A percentile compares a stretch with the other conserved stretches of the same genome.
Conservation (phyloP, 2,797 vertebrate genomes). For the Rhynchotus rufescens region DNA sequence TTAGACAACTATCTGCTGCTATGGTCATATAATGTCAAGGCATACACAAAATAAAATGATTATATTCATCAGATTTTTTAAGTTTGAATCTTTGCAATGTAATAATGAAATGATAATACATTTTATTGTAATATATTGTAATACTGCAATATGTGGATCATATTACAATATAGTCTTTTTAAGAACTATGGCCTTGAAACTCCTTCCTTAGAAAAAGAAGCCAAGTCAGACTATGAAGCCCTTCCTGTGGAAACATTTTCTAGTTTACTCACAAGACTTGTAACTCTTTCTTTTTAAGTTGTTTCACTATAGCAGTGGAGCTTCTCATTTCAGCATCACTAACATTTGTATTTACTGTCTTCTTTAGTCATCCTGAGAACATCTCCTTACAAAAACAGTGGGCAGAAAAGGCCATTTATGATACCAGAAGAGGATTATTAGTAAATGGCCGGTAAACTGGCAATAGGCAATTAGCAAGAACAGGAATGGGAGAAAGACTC, state of each 20-base stretch:
- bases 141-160: background rate
- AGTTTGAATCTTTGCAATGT: background rate
- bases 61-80: background rate
- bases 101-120: background rate
- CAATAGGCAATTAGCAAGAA: background rate
- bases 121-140: background rate
- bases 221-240: background rate
- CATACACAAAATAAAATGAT: background rate
- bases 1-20: constrained; percentile 5
- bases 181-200: background rate
- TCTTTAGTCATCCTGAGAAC: background rate
- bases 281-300: background rate
- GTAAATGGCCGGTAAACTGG: background rate
- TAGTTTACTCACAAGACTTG: background rate
- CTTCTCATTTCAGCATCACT: background rate
- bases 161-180: too few species aligned
- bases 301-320: background rate
- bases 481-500: background rate
- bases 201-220: constrained; percentile 6
- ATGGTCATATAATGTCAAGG: background rate
- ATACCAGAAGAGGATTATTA: constrained; percentile 6
- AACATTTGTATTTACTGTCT: background rate
- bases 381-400: background rate
- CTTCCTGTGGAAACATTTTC: constrained; percentile 33
- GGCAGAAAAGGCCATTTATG: constrained; percentile 17